Evolutionary conservation across 2,113 vertebrate species (phyloP).

Genomic region (Gasterosteus nipponicus): DNA sequence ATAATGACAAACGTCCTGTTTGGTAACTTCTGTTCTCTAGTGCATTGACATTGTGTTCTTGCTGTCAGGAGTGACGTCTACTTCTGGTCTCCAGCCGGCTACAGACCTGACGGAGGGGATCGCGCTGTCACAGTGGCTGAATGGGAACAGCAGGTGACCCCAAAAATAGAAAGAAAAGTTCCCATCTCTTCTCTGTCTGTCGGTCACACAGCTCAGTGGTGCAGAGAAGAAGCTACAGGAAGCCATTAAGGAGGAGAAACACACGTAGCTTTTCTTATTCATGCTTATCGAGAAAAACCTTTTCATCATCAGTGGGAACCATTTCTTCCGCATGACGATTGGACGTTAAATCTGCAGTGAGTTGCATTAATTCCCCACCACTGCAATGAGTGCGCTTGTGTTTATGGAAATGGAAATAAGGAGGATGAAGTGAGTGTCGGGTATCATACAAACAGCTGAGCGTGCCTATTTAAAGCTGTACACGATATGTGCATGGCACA

Average conservation of each 20-base stretch:
- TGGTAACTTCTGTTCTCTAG: not conserved
- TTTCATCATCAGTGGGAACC: not conserved
- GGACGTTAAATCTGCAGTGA: not conserved
- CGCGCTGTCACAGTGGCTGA: not conserved
- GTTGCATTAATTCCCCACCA: not conserved
- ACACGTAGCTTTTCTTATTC: slow-evolving; percentile 2
- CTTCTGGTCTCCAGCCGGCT: not conserved
- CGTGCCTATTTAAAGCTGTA: not conserved
- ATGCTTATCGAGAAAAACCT: slow-evolving; percentile 23
- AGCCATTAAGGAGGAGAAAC: slow-evolving; percentile 24
- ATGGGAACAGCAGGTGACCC: slow-evolving; percentile 34
- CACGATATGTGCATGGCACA: not conserved
- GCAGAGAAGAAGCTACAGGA: slow-evolving; percentile 24
- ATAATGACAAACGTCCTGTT: not conserved
- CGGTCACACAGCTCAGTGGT: slow-evolving; percentile 30
- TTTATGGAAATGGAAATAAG: not conserved
- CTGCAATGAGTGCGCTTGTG: not conserved
- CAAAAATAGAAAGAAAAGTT: slow-evolving; percentile 23
- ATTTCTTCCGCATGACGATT: not conserved
- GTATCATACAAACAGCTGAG: slow-evolving; percentile 15
- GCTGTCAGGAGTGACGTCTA: slow-evolving; percentile 2
- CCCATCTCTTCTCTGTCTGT: not conserved
- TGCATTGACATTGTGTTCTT: not conserved
- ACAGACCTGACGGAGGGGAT: not conserved
- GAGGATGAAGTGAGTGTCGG: not conserved